Evolutionary conservation across 2,888 invertebrate species (phyloP).

Genomic region (Drosophila mayaguana): DNA sequence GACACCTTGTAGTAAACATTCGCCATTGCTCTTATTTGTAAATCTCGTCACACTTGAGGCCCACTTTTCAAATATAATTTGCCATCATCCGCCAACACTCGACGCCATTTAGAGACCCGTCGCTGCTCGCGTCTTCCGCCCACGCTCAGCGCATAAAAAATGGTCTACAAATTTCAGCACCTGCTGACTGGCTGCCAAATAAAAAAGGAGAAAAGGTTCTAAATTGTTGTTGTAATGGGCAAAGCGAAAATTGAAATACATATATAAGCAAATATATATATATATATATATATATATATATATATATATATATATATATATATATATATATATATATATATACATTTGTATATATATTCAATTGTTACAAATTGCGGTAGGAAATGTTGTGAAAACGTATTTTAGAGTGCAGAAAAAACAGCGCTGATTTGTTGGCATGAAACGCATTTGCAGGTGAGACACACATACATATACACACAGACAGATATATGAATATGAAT

Average conservation of each 20-base stretch:
- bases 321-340: conserved; percentile 17
- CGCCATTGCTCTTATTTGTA: conserved; percentile 8
- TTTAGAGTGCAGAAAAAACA: conserved; percentile 29
- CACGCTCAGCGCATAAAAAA: conserved; percentile 37
- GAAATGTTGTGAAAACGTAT: conserved; percentile 21
- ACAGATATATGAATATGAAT: conserved; percentile 57
- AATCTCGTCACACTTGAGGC: conserved; percentile 45
- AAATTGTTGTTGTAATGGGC: conserved; percentile 23
- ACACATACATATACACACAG: neutral
- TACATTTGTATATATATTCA: conserved; percentile 32
- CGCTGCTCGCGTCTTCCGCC: neutral
- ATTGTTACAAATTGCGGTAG: conserved; percentile 49
- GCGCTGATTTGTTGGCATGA: conserved; percentile 32
- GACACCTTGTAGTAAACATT: neutral
- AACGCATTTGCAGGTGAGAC: neutral
- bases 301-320: conserved; percentile 9
- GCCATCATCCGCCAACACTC: conserved; percentile 48
- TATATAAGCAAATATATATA: too few relatives aligned
- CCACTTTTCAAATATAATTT: conserved; percentile 55
- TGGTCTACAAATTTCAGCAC: conserved; percentile 56
- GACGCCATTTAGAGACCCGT: conserved; percentile 27
- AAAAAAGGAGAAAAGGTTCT: conserved; percentile 32
- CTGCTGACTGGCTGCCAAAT: conserved; percentile 43
- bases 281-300: too few relatives aligned
- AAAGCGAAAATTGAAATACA: conserved; percentile 35